These are phyloP conservation scores for Pilophorus perplexus DNA, from an alignment of 2,888 invertebrate species.

Conservation along the genomic window DNA sequence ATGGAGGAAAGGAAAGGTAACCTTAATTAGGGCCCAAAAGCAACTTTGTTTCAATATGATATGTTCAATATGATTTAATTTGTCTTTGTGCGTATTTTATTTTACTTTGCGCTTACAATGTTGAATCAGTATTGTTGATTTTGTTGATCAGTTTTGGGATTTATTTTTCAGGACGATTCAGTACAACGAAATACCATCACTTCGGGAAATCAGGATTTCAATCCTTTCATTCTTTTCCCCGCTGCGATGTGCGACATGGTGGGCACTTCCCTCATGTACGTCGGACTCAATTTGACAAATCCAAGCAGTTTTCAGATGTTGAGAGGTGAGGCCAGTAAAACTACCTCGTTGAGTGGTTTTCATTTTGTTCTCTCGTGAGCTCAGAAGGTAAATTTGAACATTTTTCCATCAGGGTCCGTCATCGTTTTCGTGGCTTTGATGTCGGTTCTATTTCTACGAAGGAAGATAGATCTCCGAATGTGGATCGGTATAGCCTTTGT, in stretches of 20 bases:
- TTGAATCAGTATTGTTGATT: too few species aligned
- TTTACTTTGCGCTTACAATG: too few species aligned
- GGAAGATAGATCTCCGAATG: conserved; percentile 63
- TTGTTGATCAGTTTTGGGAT: too few species aligned
- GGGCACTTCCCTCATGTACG: conserved; percentile 85
- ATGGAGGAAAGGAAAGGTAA: too few species aligned
- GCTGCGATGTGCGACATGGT: conserved; percentile 88
- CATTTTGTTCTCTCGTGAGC: neutral
- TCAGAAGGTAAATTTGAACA: too few species aligned
- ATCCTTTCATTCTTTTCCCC: conserved; percentile 73
- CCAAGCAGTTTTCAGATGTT: conserved; percentile 97
- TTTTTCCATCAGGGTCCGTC: conserved; percentile 73
- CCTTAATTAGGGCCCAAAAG: too few species aligned
- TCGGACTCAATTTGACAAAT: conserved; percentile 86
- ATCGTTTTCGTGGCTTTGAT: conserved; percentile 86
- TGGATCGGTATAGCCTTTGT: conserved; percentile 76
- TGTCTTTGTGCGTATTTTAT: too few species aligned
- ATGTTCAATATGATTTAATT: too few species aligned
- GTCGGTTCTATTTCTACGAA: conserved; percentile 75
- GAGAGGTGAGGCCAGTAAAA: conserved; percentile 60
- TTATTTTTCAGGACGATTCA: conserved; percentile 54
- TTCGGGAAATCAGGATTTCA: conserved; percentile 72
- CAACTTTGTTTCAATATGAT: too few species aligned
- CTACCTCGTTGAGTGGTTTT: neutral
- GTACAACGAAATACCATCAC: conserved; percentile 50